Percentiles rank a stretch among this genome's conserved stretches.
These are phyloP conservation scores for Listronotus oregonensis DNA, from an alignment of 1,140 invertebrate genomes.

Conservation along the genomic window DNA sequence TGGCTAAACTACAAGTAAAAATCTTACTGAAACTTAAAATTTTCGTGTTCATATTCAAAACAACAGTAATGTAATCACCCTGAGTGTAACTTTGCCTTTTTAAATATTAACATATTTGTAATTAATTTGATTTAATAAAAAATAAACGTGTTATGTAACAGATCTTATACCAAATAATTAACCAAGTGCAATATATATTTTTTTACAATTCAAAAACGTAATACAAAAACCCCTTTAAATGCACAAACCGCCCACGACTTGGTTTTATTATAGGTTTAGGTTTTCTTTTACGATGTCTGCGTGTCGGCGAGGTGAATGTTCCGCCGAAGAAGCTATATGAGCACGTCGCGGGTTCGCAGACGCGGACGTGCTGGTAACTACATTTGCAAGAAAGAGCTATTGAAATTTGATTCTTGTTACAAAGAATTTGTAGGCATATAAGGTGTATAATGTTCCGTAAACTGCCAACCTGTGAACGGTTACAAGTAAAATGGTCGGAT, in stretches of 20 bases:
- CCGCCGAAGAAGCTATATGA: constrained; percentile 17
- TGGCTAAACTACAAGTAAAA: too few relatives aligned
- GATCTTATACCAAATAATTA: too few relatives aligned
- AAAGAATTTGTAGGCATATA: background rate
- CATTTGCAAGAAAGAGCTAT: constrained; percentile 10
- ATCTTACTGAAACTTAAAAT: constrained; percentile 67
- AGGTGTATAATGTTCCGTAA: background rate
- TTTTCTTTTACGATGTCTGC: constrained; percentile 26
- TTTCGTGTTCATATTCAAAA: constrained; percentile 69
- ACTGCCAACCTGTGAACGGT: too few relatives aligned
- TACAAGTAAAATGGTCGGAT: too few relatives aligned
- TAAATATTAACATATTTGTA: too few relatives aligned
- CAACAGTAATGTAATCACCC: constrained; percentile 69
- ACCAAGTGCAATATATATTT: too few relatives aligned
- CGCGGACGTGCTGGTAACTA: constrained; percentile 14
- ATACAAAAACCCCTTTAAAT: background rate
- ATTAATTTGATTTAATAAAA: too few relatives aligned
- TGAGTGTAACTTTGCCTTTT: constrained; percentile 69
- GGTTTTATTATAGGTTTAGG: constrained; percentile 23
- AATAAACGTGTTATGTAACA: too few relatives aligned
- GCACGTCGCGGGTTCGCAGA: constrained; percentile 21
- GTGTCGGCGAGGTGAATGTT: constrained; percentile 20
- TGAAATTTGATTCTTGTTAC: constrained; percentile 13
- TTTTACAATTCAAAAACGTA: too few relatives aligned
- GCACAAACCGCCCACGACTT: constrained; percentile 15